Evolutionary conservation across 2,797 vertebrate genomes (phyloP).

Genomic region (Sebastes kiyomatsui): DNA sequence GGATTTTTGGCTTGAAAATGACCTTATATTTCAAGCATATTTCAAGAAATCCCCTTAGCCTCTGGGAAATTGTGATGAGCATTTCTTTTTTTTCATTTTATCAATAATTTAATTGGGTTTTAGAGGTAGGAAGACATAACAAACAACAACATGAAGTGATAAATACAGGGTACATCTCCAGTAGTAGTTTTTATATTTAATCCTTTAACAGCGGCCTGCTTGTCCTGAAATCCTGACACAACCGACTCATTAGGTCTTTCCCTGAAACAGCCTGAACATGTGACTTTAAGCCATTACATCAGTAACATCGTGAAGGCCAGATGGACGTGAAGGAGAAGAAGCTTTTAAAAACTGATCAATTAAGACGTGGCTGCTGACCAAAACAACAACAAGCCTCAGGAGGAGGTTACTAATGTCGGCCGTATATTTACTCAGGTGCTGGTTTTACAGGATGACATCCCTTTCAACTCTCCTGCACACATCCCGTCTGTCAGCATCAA

Average conservation of each 20-base stretch:
- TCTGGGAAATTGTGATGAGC: neutral
- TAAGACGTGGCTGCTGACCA: constrained; percentile 18
- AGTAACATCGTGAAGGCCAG: neutral
- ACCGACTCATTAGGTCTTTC: neutral
- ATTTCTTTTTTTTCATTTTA: neutral
- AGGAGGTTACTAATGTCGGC: neutral
- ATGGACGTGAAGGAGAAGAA: neutral
- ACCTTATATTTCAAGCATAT: rapidly evolving
- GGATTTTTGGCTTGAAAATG: neutral
- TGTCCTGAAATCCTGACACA: neutral
- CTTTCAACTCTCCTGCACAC: neutral
- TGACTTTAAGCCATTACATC: neutral
- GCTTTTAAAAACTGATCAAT: constrained; percentile 13
- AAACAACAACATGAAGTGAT: too few species aligned
- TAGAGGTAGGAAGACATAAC: rapidly evolving
- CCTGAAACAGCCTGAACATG: constrained; percentile 13
- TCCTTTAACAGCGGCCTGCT: neutral
- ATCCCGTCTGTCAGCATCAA: constrained; percentile 1
- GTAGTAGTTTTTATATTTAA: neutral
- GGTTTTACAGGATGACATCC: neutral
- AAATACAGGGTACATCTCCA: too few species aligned
- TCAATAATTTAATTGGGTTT: too few species aligned
- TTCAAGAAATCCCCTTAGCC: neutral
- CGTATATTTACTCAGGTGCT: neutral
- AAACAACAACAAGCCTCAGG: neutral